These are phyloP conservation scores for Mastigias papua DNA, from an alignment of 30 jellyfish, hydroid and myxozoan genomes.

Conservation along the genomic window DNA sequence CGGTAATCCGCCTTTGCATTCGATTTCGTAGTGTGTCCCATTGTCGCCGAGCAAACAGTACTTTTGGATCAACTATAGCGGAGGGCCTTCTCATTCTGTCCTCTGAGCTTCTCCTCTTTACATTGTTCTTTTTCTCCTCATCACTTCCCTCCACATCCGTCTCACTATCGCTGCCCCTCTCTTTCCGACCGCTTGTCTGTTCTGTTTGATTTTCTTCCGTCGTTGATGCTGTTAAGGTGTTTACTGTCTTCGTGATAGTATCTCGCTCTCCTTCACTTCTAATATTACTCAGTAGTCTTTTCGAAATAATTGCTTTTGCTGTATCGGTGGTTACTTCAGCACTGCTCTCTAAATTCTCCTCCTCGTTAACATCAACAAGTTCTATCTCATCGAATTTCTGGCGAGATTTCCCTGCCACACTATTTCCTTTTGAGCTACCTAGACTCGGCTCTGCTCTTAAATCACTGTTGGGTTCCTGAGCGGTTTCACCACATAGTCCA, in stretches of 20 bases:
- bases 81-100: background rate
- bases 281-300: too few species aligned
- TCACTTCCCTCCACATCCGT: background rate
- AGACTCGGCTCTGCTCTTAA: background rate
- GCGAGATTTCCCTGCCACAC: background rate
- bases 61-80: conserved; percentile 8
- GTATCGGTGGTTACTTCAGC: background rate
- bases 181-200: background rate
- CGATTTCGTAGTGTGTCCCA: conserved; percentile 48
- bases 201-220: background rate
- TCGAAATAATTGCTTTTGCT: background rate
- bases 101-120: background rate
- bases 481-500: background rate
- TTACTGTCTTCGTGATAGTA: background rate
- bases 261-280: too few species aligned
- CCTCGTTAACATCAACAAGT: conserved; percentile 40
- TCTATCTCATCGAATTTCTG: conserved; percentile 32
- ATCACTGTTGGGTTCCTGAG: background rate
- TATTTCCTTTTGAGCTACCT: background rate
- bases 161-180: background rate
- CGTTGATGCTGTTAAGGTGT: background rate
- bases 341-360: conserved; percentile 4
- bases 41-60: conserved; percentile 63
- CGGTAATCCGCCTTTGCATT: conserved; percentile 55
- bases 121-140: conserved; percentile 4